Percentiles rank a stretch among this genome's conserved stretches.
These are phyloP conservation scores for Scaptomyza graminum DNA, from an alignment of 1,140 invertebrate genomes.

Conservation along the genomic window DNA sequence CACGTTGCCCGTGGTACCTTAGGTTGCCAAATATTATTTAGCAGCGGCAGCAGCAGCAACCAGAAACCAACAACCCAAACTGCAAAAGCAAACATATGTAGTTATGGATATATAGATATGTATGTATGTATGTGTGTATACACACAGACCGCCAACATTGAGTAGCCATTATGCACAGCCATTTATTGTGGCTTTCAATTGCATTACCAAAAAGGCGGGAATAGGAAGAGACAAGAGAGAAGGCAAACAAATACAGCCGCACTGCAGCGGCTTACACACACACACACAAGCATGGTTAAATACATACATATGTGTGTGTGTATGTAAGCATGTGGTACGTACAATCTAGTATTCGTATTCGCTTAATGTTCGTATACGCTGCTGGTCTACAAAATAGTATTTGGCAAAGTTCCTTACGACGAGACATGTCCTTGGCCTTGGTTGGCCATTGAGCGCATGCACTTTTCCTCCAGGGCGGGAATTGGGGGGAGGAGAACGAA, in stretches of 20 bases:
- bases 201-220: slow-evolving; percentile 43
- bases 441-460: slow-evolving; percentile 42
- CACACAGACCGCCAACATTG: slow-evolving; percentile 32
- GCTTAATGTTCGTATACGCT: slow-evolving; percentile 10
- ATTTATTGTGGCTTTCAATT: slow-evolving; percentile 67
- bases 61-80: slow-evolving; percentile 5
- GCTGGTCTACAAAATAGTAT: slow-evolving; percentile 49
- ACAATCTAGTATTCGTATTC: slow-evolving; percentile 1
- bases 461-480: neutral
- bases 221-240: neutral
- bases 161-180: slow-evolving; percentile 68
- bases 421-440: slow-evolving; percentile 73
- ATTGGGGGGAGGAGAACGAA: too few relatives aligned
- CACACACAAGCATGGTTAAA: neutral
- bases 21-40: slow-evolving; percentile 59
- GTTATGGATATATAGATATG: neutral
- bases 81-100: slow-evolving; percentile 3
- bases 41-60: slow-evolving; percentile 5
- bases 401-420: slow-evolving; percentile 37
- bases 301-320: neutral
- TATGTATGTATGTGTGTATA: neutral
- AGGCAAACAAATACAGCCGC: slow-evolving; percentile 18
- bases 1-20: slow-evolving; percentile 57
- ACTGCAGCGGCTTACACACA: neutral
- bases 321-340: slow-evolving; percentile 1